phyloP scores from a whole-genome alignment of 2,888 invertebrate species.

The Belgica antarctica region DNA sequence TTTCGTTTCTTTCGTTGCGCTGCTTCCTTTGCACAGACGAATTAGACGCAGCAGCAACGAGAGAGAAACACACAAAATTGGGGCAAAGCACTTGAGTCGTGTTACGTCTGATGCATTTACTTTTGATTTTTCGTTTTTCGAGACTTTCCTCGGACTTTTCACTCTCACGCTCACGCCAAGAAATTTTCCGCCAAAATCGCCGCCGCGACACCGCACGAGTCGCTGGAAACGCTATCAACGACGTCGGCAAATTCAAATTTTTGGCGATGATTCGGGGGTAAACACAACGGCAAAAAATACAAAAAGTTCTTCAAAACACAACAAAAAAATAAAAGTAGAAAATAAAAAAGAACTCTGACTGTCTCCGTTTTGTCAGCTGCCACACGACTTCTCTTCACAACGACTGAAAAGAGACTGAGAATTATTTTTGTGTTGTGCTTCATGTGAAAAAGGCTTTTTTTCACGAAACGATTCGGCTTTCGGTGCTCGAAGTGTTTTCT shows the following conservation, averaged over 20 bases:
- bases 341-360: neutral
- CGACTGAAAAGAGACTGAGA: slow-evolving; percentile 42
- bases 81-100: slow-evolving; percentile 28
- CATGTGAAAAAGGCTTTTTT: neutral
- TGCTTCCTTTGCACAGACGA: neutral
- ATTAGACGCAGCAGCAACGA: no score
- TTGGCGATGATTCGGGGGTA: slow-evolving; percentile 27
- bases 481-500: slow-evolving; percentile 2
- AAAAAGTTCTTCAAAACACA: neutral
- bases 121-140: neutral
- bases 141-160: neutral
- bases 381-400: slow-evolving; percentile 39
- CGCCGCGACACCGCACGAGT: neutral
- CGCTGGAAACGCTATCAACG: neutral
- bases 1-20: neutral
- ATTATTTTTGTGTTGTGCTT: slow-evolving; percentile 18
- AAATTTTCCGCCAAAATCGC: neutral
- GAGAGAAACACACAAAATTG: slow-evolving; percentile 38
- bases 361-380: neutral
- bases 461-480: neutral
- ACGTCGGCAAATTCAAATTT: neutral
- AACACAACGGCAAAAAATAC: no score
- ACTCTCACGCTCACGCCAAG: slow-evolving; percentile 3
- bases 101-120: slow-evolving; percentile 27
- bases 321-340: neutral